Percentiles rank a stretch among this genome's conserved stretches.
These are phyloP conservation scores for Hippocampus abdominalis DNA, from an alignment of 2,113 vertebrate genomes.

Conservation along the genomic window DNA sequence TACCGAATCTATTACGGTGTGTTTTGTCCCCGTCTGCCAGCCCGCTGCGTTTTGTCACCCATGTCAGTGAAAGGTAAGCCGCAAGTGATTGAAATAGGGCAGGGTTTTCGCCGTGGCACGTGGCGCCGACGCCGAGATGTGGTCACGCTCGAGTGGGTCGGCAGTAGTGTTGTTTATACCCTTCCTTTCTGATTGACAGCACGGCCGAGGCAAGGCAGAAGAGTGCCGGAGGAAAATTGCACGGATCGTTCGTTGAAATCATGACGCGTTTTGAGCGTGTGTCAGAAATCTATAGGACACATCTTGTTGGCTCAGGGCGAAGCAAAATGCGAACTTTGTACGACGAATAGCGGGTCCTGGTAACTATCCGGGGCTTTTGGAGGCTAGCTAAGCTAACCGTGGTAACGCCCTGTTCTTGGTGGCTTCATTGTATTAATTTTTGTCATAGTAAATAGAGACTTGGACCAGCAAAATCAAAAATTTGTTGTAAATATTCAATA, in stretches of 20 bases:
- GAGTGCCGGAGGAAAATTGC: not conserved
- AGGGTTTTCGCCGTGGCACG: conserved; percentile 14
- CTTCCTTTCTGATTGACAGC: conserved; percentile 30
- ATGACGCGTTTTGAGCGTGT: not conserved
- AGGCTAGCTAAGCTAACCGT: too few relatives aligned
- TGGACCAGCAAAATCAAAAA: too few relatives aligned
- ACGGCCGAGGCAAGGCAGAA: not conserved
- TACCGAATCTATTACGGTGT: conserved; percentile 27
- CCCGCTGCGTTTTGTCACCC: conserved; percentile 30
- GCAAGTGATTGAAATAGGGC: conserved; percentile 25
- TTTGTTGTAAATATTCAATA: too few relatives aligned
- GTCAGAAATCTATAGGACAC: too few relatives aligned
- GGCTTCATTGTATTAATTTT: too few relatives aligned
- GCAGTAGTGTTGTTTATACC: conserved; percentile 13
- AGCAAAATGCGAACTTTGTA: too few relatives aligned
- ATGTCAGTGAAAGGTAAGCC: conserved; percentile 20
- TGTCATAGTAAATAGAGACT: too few relatives aligned
- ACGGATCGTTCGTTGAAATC: not conserved
- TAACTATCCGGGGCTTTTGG: too few relatives aligned
- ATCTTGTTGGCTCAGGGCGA: too few relatives aligned
- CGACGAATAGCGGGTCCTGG: too few relatives aligned
- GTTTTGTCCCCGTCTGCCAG: conserved; percentile 28
- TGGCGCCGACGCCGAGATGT: conserved; percentile 16
- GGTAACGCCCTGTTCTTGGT: too few relatives aligned
- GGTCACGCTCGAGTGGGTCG: conserved; percentile 15